Conservation (phyloP, 2,888 invertebrate species). For the Agrotis puta region DNA sequence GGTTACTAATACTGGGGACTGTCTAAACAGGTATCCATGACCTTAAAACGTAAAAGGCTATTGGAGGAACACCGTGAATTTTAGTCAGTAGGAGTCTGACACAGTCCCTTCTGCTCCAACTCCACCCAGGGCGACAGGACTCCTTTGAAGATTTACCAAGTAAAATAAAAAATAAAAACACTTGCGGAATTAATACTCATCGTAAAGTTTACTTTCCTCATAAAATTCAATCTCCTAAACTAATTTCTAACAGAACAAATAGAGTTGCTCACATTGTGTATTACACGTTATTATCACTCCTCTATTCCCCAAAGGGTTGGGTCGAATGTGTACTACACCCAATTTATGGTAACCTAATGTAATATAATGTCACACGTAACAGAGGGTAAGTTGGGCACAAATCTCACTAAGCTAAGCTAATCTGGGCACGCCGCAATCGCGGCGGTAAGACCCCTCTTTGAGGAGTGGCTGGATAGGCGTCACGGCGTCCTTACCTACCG, state of each 20-base stretch:
- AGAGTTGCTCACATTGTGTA: neutral
- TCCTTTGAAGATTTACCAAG: too few species aligned
- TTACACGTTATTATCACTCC: slow-evolving; percentile 3
- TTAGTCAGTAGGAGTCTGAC: too few species aligned
- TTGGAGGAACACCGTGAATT: too few species aligned
- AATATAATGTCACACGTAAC: slow-evolving; percentile 10
- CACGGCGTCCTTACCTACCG: too few species aligned
- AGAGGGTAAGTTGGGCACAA: slow-evolving; percentile 8
- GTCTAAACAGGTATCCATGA: neutral
- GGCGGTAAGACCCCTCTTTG: too few species aligned
- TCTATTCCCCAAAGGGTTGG: slow-evolving; percentile 10
- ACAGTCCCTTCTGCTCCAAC: too few species aligned
- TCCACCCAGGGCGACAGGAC: too few species aligned
- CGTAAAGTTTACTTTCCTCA: neutral
- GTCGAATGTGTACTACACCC: slow-evolving; percentile 10
- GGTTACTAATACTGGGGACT: neutral
- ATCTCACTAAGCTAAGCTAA: slow-evolving; percentile 3
- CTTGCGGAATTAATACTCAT: neutral
- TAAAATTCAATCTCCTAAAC: neutral
- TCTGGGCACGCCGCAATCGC: too few species aligned
- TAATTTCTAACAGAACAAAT: neutral
- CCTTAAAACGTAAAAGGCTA: too few species aligned
- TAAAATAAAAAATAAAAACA: neutral
- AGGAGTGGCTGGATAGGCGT: too few species aligned
- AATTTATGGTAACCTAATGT: slow-evolving; percentile 15